Evolutionary conservation across 1,140 invertebrate species (phyloP).

Genomic region (Heterodera carotae): DNA sequence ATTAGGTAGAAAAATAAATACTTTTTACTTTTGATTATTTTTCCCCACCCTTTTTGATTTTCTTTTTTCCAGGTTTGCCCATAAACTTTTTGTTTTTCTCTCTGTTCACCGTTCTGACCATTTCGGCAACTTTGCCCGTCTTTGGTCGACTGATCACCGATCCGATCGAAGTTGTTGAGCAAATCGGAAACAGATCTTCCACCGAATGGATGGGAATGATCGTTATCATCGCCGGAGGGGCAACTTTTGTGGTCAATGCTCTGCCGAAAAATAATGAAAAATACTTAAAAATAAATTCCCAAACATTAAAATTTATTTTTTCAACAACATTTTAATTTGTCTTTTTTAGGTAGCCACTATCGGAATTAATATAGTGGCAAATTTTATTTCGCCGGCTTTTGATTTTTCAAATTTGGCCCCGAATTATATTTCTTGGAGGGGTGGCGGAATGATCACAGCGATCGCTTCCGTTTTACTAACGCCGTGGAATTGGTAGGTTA

Average conservation of each 20-base stretch:
- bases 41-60: not conserved
- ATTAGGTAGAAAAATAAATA: slow-evolving; percentile 8
- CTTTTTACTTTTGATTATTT: not conserved
- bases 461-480: slow-evolving; percentile 6
- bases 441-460: slow-evolving; percentile 9
- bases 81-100: slow-evolving; percentile 2
- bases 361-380: slow-evolving; percentile 9
- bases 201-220: not conserved
- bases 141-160: not conserved
- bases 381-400: slow-evolving; percentile 9
- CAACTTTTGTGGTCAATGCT: not conserved
- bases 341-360: not conserved
- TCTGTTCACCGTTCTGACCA: slow-evolving; percentile 9
- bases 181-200: not conserved
- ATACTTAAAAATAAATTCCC: not conserved
- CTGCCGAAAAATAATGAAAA: not conserved
- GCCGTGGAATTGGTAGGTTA: slow-evolving; percentile 2
- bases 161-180: slow-evolving; percentile 3
- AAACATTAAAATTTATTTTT: not conserved
- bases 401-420: slow-evolving; percentile 12
- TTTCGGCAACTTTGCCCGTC: not conserved
- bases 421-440: not conserved
- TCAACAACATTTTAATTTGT: not conserved
- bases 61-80: not conserved
- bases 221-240: not conserved